phyloP scores from a whole-genome alignment of 2,888 invertebrate genomes.

The Mesorhabditis belari region DNA sequence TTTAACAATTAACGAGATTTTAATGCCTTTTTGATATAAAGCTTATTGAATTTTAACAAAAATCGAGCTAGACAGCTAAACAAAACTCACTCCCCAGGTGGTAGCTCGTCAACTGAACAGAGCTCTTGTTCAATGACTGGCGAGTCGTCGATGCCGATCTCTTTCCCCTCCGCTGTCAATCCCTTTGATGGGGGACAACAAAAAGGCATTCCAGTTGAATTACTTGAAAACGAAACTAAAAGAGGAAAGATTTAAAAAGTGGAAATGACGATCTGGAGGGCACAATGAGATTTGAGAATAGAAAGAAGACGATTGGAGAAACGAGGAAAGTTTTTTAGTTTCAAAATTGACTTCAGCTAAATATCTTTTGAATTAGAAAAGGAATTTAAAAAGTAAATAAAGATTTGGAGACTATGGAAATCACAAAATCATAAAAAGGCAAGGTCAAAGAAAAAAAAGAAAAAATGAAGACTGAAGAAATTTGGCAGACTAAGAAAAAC shows the following conservation, averaged over 20 bases:
- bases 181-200: slow-evolving; percentile 5
- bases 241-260: neutral
- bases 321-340: neutral
- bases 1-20: neutral
- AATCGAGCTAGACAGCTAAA: neutral
- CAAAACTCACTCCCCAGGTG: slow-evolving; percentile 24
- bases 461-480: neutral
- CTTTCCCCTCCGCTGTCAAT: slow-evolving; percentile 3
- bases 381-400: too few relatives aligned
- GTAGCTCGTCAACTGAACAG: slow-evolving; percentile 21
- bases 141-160: slow-evolving; percentile 19
- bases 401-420: too few relatives aligned
- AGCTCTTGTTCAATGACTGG: slow-evolving; percentile 27
- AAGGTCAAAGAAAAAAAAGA: neutral
- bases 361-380: neutral
- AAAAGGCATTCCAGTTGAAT: too few relatives aligned
- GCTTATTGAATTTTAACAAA: neutral
- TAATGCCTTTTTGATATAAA: neutral
- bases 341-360: neutral
- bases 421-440: slow-evolving; percentile 1
- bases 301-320: neutral
- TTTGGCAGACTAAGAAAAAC: neutral
- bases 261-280: neutral
- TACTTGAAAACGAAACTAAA: neutral
- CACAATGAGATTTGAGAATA: neutral